These are phyloP conservation scores for Nerophis lumbriciformis DNA, from an alignment of 2,113 vertebrate genomes.

Conservation along the genomic window DNA sequence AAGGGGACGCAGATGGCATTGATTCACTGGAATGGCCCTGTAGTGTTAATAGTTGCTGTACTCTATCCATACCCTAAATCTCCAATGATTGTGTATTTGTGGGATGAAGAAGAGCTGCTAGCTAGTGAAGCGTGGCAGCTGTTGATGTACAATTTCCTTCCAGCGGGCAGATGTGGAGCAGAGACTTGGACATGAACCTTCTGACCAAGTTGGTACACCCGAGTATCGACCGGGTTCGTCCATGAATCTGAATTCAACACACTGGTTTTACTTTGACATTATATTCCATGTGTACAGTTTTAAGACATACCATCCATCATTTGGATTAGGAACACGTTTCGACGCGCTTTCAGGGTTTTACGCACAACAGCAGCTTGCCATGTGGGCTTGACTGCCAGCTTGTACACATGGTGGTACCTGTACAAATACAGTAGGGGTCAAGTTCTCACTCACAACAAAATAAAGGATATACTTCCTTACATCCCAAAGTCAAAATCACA, in stretches of 20 bases:
- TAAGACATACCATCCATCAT: constrained; percentile 62
- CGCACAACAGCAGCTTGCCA: constrained; percentile 41
- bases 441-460: neutral
- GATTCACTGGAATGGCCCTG: no score
- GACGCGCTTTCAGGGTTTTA: constrained; percentile 47
- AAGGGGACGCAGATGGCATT: no score
- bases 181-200: constrained; percentile 59
- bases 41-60: neutral
- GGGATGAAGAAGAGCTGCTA: constrained; percentile 8
- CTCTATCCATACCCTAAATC: constrained; percentile 59
- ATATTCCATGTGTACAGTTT: neutral
- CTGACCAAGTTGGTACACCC: constrained; percentile 55
- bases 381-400: constrained; percentile 57
- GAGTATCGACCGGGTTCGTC: constrained; percentile 31
- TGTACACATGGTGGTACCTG: constrained; percentile 61
- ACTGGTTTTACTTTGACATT: neutral
- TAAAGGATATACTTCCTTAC: no score
- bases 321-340: constrained; percentile 51
- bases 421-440: neutral
- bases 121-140: constrained; percentile 53
- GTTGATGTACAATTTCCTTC: constrained; percentile 57
- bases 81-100: constrained; percentile 56
- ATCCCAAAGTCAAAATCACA: no score
- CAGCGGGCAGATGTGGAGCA: constrained; percentile 30
- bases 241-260: constrained; percentile 42